A percentile compares a stretch with the other conserved stretches of the same genome.
Evolutionary conservation across 2,797 vertebrate genomes (phyloP).

Genomic region (Simalia tracyae): DNA sequence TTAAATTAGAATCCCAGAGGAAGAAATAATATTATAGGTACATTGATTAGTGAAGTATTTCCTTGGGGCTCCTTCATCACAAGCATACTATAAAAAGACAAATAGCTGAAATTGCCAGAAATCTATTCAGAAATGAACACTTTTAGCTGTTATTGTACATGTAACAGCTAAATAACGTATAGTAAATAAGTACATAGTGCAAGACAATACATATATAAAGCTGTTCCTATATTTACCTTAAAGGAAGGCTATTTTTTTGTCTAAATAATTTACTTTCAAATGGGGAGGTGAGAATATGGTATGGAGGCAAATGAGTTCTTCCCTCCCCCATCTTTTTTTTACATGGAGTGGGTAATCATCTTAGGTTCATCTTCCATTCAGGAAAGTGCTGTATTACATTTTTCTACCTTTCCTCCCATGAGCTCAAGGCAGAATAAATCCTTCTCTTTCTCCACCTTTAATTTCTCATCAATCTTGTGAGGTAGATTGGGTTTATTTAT

Average conservation of each 20-base stretch:
- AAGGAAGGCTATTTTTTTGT: not conserved
- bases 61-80: not conserved
- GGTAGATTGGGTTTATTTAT: not conserved
- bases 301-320: not conserved
- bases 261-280: not conserved
- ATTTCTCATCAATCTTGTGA: not conserved
- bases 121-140: not conserved
- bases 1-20: not conserved
- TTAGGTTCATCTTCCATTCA: not conserved
- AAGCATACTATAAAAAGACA: not conserved
- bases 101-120: not conserved
- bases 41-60: not conserved
- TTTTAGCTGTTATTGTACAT: not conserved
- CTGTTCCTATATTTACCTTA: not conserved
- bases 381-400: not conserved
- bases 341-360: not conserved
- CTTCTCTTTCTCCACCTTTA: not conserved
- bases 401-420: not conserved
- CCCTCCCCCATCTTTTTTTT: not conserved
- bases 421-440: not conserved
- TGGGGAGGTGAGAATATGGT: not conserved
- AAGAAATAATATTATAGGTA: not conserved
- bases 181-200: not conserved
- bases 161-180: not conserved
- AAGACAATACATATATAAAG: too few relatives aligned